Base-by-base conservation (phyloP, 2,113 vertebrate species). In the Laterallus jamaicensis region DNA sequence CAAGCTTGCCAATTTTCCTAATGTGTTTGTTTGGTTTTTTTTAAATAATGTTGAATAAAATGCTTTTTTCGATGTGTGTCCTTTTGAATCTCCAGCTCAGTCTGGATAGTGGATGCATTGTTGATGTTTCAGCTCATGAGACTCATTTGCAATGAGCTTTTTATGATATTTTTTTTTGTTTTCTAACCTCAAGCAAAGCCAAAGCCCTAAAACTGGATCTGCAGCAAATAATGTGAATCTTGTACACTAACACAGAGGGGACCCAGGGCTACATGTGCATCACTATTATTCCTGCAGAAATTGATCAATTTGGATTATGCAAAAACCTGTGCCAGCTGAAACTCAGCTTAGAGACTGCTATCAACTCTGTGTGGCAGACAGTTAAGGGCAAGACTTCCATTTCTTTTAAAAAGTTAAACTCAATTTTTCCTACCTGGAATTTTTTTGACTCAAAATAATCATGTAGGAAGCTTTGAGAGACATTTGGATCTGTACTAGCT, bases 191-290 rank as follows among this genome's bases (percentile, higher is more conserved):
- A 75, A 67, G 7, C 50, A 50, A 62, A 76, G 63, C 22, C 28
- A 55, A 59, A 86, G 42, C 8, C 5, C 3, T 50, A 56, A 67
- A 64, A 5, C 5, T 52, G 32, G 12, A 25, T 64, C 40, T 80
- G 21, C 40, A 58, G 11, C 29, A 85, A 78, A 84, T 64, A 6
- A 24, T 8, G 3, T 44, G 18, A 71, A 68, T 10, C 8, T 54
- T 56, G 13, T 60, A 39, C 2, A 4, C 5, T 6, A 18, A 18
- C 9, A 29, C 42, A 11, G 6, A 83, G 19, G 16, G 25, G 3
- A 15, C 12, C 12, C 0, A 6, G 2, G 5, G 3, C 2, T 8
- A 1, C 29, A 12, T 62, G 31, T 11, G 19, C 9, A 42, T 58
- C 5, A 39, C 7, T 15, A 78, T 49, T 68, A 54, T 44, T 63